phyloP scores from a whole-genome alignment of 2,797 vertebrate species.

The Catamblyrhynchus diadema region DNA sequence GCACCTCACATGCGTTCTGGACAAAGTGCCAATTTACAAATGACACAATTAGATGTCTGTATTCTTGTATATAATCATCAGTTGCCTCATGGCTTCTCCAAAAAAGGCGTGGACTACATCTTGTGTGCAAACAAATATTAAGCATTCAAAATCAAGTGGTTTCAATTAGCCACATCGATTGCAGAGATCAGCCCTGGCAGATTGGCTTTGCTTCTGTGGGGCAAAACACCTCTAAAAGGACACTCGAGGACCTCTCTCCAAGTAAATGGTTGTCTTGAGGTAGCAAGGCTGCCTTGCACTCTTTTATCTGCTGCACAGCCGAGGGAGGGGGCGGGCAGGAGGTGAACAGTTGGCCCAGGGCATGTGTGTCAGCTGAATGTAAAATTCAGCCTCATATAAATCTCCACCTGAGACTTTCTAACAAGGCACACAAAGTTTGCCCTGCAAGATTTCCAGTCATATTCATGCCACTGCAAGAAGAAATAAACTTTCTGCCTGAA shows the following conservation, averaged over 20 bases:
- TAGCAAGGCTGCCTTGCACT: background rate
- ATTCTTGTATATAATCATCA: conserved; percentile 49
- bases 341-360: background rate
- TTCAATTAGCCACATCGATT: conserved; percentile 12
- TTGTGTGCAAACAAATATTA: conserved; percentile 63
- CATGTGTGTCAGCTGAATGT: background rate
- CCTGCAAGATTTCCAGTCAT: rapidly evolving
- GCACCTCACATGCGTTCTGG: conserved; percentile 23
- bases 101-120: conserved; percentile 38
- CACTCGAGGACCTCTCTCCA: background rate
- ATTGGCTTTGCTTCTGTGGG: background rate
- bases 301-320: background rate
- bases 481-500: background rate
- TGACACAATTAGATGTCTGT: conserved; percentile 56
- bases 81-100: conserved; percentile 17
- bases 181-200: background rate
- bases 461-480: background rate
- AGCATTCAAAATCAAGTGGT: conserved; percentile 40
- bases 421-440: background rate
- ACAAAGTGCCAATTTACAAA: conserved; percentile 58
- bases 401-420: background rate
- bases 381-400: background rate
- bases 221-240: background rate
- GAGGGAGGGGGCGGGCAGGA: rapidly evolving
- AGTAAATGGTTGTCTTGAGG: background rate